Evolutionary conservation across 2,888 invertebrate genomes (phyloP).

Genomic region (Drosophila diplacantha): DNA sequence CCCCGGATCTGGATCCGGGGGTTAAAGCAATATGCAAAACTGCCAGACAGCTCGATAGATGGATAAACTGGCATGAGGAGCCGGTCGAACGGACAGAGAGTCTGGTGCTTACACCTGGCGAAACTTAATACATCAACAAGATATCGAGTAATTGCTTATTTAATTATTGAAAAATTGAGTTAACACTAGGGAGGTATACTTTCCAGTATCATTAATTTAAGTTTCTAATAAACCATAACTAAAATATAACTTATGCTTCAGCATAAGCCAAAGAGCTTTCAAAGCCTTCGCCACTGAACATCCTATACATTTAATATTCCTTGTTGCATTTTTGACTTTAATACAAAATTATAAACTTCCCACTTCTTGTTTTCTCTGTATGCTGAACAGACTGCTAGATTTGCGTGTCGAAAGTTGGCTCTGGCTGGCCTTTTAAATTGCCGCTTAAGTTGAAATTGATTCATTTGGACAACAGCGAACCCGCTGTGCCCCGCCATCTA

Average conservation of each 20-base stretch:
- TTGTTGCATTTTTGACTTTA: no score
- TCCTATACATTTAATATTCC: no score
- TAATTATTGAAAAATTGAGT: no score
- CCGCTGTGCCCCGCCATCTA: conserved; percentile 9
- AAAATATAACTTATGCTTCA: no score
- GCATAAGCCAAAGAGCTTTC: no score
- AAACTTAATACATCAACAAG: background rate
- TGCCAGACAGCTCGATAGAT: conserved; percentile 41
- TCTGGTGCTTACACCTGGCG: background rate
- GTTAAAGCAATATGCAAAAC: conserved; percentile 60
- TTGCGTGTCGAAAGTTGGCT: conserved; percentile 60
- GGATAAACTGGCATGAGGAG: conserved; percentile 43
- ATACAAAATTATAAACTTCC: no score
- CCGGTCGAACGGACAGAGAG: conserved; percentile 4
- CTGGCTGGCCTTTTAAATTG: conserved; percentile 61
- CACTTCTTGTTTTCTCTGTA: background rate
- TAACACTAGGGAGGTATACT: no score
- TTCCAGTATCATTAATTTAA: no score
- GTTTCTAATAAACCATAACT: no score
- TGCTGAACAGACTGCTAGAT: conserved; percentile 27
- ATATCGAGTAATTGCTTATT: background rate
- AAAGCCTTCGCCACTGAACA: no score
- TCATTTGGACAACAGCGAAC: conserved; percentile 50
- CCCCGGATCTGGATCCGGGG: conserved; percentile 6
- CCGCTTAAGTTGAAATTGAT: conserved; percentile 70